Conservation (phyloP, 2,113 vertebrate species). For the Petroica traversi region DNA sequence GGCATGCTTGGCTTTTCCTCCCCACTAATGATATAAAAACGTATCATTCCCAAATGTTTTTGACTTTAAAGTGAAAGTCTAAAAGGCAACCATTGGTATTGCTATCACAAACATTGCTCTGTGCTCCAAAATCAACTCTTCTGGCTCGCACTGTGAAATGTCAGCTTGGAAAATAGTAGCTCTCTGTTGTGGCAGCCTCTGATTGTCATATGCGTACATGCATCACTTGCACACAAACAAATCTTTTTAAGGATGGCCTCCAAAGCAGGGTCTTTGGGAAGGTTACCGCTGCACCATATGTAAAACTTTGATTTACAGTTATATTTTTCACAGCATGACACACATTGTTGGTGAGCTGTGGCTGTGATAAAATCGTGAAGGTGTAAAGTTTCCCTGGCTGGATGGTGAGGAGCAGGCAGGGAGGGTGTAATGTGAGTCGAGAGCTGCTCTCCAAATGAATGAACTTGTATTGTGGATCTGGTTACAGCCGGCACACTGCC, state of each 20-base stretch:
- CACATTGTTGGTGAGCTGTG: constrained; percentile 57
- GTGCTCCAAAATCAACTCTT: not conserved
- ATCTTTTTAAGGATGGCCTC: not conserved
- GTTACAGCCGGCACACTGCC: constrained; percentile 72
- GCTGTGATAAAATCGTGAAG: constrained; percentile 66
- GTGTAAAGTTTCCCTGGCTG: constrained; percentile 71
- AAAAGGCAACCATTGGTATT: not conserved
- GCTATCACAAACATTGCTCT: not conserved
- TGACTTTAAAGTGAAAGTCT: not conserved
- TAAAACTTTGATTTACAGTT: constrained; percentile 59
- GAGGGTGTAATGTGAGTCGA: constrained; percentile 56
- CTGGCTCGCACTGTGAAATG: not conserved
- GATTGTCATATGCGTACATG: not conserved
- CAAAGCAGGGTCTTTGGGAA: not conserved
- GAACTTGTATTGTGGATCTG: constrained; percentile 69
- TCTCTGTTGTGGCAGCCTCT: constrained; percentile 2
- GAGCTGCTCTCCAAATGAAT: constrained; percentile 68
- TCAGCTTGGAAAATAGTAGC: not conserved
- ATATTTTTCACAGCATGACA: constrained; percentile 63
- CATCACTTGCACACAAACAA: not conserved
- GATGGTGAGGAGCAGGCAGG: constrained; percentile 51
- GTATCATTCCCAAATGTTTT: not conserved
- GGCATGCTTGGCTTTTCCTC: not conserved
- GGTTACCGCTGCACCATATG: constrained; percentile 8
- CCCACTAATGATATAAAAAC: not conserved